phyloP scores from a whole-genome alignment of 53 echinoderm and acorn worm species.

The Crossaster papposus region DNA sequence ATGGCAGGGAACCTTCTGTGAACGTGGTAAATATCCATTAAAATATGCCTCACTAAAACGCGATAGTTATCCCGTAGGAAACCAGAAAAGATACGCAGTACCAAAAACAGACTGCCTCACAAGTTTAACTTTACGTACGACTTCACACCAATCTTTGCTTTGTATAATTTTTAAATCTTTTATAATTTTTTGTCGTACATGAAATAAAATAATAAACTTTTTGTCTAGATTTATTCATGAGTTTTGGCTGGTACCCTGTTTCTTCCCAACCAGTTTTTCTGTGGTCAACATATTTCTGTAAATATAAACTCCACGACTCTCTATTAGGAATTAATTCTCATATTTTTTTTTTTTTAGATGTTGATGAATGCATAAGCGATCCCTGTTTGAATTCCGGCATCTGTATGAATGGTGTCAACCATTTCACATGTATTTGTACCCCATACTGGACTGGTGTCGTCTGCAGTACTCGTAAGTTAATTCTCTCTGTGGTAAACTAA shows the following conservation, averaged over 20 bases:
- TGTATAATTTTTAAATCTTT: too few relatives aligned
- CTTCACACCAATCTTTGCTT: too few relatives aligned
- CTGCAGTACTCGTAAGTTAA: constrained; percentile 54
- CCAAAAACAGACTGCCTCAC: too few relatives aligned
- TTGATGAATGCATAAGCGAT: constrained; percentile 52
- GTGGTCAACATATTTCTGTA: too few relatives aligned
- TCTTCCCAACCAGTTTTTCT: too few relatives aligned
- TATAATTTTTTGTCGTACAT: too few relatives aligned
- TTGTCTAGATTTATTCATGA: too few relatives aligned
- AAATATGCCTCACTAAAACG: background rate
- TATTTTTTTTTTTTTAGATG: constrained; percentile 23
- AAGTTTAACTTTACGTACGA: too few relatives aligned
- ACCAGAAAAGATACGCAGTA: too few relatives aligned
- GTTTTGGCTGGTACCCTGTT: too few relatives aligned
- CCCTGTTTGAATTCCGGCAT: constrained; percentile 57
- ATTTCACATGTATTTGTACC: constrained; percentile 62
- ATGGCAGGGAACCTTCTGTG: constrained; percentile 45
- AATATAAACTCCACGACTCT: too few relatives aligned
- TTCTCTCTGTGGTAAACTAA: background rate
- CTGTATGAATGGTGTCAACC: constrained; percentile 43
- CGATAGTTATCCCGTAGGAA: background rate
- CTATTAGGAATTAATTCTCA: background rate
- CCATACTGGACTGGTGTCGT: constrained; percentile 50
- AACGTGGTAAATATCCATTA: constrained; percentile 38
- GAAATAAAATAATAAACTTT: too few relatives aligned